A percentile compares a stretch with the other conserved stretches of the same genome.
These are phyloP conservation scores for Spizella passerina DNA, from an alignment of 2,797 vertebrate genomes.

Conservation along the genomic window DNA sequence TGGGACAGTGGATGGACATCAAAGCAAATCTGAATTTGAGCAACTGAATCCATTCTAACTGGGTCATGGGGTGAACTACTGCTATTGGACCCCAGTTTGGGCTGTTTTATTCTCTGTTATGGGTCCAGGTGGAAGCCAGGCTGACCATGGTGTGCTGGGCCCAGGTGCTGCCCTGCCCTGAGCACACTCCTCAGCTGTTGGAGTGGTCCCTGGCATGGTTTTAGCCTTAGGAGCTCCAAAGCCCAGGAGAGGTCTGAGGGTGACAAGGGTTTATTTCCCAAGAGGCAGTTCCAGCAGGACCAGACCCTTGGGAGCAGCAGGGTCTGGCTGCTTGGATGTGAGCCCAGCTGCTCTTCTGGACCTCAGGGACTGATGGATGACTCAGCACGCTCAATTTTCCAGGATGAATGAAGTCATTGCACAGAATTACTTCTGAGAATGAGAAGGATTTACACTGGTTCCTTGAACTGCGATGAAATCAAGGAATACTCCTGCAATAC, in stretches of 20 bases:
- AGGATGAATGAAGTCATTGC: neutral
- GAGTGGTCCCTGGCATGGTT: fast-evolving
- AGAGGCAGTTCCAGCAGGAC: neutral
- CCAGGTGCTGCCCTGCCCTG: neutral
- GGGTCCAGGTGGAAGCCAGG: neutral
- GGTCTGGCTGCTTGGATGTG: neutral
- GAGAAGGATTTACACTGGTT: neutral
- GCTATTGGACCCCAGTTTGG: neutral
- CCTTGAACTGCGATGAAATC: neutral
- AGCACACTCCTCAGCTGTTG: neutral
- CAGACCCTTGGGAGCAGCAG: neutral
- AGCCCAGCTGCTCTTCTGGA: neutral
- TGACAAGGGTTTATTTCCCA: neutral
- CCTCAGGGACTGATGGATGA: neutral
- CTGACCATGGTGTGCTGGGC: neutral
- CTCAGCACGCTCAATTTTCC: neutral
- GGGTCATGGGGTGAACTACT: neutral
- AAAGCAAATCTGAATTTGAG: neutral
- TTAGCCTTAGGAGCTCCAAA: neutral
- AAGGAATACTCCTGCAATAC: neutral
- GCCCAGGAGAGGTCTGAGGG: neutral
- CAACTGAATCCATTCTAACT: neutral
- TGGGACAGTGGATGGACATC: neutral
- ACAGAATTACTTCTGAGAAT: neutral
- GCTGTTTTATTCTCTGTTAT: neutral